A percentile compares a stretch with the other conserved stretches of the same genome.
phyloP scores from a whole-genome alignment of 2,797 vertebrate genomes.

The Melanotaenia pygmaea region DNA sequence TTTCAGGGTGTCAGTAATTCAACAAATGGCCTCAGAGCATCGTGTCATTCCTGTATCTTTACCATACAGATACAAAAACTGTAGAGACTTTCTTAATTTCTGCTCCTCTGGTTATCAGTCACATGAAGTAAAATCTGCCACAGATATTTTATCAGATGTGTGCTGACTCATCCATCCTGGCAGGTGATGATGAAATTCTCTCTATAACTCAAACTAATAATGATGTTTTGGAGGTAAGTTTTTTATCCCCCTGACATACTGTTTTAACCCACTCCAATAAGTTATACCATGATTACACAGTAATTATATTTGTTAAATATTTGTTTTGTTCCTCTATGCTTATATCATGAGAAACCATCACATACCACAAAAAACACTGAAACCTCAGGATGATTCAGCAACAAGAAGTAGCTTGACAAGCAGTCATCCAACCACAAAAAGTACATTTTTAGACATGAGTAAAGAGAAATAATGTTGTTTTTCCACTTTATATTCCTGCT shows the following conservation, averaged over 20 bases:
- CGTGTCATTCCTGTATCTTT: background rate
- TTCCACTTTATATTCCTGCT: too few relatives aligned
- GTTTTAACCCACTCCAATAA: background rate
- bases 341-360: background rate
- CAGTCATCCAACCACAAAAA: too few relatives aligned
- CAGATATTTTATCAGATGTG: constrained; percentile 20
- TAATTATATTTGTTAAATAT: background rate
- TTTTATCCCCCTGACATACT: background rate
- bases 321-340: too few relatives aligned
- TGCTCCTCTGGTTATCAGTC: constrained; percentile 1
- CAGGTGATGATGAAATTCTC: background rate
- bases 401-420: background rate
- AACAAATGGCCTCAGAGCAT: background rate
- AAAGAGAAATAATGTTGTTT: too few relatives aligned
- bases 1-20: background rate
- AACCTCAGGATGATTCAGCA: background rate
- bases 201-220: background rate
- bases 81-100: constrained; percentile 8
- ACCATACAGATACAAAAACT: background rate
- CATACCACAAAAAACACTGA: background rate
- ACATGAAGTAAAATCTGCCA: constrained; percentile 1
- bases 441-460: too few relatives aligned
- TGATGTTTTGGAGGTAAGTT: rapidly evolving
- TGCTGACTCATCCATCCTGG: constrained; percentile 6
- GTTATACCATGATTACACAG: background rate